These are phyloP conservation scores for Mungos mungo DNA, from an alignment of 2,113 vertebrate species.

Conservation along the genomic window DNA sequence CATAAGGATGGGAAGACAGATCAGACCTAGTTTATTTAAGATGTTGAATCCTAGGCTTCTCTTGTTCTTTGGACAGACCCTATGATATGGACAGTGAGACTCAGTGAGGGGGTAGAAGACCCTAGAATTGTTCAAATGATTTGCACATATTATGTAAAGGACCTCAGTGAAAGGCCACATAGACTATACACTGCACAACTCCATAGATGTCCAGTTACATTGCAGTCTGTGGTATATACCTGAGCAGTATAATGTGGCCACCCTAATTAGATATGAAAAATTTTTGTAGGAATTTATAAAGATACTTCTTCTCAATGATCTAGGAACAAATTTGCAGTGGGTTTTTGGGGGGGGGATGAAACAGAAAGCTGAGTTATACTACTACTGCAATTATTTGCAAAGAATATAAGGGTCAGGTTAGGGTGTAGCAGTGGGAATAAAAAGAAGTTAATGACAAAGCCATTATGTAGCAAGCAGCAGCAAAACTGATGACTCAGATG, in stretches of 20 bases:
- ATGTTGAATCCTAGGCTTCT: neutral
- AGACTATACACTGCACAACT: accelerated
- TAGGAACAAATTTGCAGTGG: neutral
- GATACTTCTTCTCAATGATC: neutral
- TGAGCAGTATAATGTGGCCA: neutral
- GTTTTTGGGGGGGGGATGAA: neutral
- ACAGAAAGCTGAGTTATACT: neutral
- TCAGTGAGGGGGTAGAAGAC: neutral
- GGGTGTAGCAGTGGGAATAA: neutral
- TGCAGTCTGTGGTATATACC: neutral
- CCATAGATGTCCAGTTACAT: neutral
- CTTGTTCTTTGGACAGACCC: neutral
- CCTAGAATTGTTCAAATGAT: neutral
- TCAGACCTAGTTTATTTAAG: neutral
- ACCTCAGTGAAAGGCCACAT: neutral
- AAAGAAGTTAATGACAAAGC: neutral
- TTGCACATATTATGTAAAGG: neutral
- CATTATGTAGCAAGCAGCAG: neutral
- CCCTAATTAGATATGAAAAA: neutral
- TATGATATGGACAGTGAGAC: neutral
- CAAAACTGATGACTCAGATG: neutral
- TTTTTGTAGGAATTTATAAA: neutral
- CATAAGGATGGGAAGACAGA: neutral
- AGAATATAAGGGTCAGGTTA: neutral
- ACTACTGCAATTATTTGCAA: neutral